Evolutionary conservation across 2,113 vertebrate species (phyloP).

Genomic region (Tamias sibiricus): DNA sequence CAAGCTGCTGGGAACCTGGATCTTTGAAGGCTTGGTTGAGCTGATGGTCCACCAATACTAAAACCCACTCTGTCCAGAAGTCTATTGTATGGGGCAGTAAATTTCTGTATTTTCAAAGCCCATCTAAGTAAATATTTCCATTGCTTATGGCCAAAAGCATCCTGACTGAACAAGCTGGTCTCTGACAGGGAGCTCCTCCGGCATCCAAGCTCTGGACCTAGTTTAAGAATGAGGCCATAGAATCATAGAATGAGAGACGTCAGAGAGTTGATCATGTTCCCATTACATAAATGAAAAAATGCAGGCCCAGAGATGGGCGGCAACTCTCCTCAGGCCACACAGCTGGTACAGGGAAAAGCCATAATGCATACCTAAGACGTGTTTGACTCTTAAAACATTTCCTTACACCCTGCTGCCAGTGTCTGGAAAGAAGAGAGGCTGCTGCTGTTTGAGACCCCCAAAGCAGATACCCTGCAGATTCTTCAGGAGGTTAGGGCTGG

Average conservation of each 20-base stretch:
- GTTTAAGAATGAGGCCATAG: background rate
- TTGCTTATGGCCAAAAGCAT: background rate
- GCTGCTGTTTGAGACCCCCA: background rate
- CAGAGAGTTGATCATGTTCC: background rate
- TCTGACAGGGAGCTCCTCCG: background rate
- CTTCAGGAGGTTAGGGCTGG: background rate
- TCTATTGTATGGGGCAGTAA: no score
- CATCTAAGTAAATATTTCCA: background rate
- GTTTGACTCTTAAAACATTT: background rate
- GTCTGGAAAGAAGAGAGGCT: background rate
- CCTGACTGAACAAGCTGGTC: background rate
- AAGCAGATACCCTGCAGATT: background rate
- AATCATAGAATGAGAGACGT: background rate
- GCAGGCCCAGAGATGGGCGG: background rate
- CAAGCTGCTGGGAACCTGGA: no score
- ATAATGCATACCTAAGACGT: background rate
- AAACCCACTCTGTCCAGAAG: background rate
- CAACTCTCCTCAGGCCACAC: background rate
- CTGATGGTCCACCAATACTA: background rate
- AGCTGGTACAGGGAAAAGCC: background rate
- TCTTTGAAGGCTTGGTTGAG: background rate
- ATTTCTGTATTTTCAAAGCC: background rate
- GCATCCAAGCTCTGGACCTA: background rate
- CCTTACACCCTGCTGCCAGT: background rate
- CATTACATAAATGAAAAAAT: background rate